Conservation (phyloP, 2,113 vertebrate genomes). For the Myocastor coypus region DNA sequence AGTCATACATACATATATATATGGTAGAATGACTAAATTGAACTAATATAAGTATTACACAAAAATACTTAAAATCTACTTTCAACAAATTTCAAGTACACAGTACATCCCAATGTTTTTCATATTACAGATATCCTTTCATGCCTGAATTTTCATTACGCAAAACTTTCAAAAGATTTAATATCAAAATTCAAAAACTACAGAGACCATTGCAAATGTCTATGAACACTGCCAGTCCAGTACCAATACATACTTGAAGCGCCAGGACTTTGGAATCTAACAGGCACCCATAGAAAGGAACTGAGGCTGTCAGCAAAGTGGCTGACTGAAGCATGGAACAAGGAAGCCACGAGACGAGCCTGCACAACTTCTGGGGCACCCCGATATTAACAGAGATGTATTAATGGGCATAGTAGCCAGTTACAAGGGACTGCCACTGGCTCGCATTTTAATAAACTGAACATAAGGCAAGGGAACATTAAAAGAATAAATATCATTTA, state of each 20-base stretch:
- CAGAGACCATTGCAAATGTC: slow-evolving; percentile 23
- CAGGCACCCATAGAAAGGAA: slow-evolving; percentile 3
- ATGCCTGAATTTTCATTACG: slow-evolving; percentile 34
- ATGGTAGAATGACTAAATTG: not conserved
- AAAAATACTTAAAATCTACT: not conserved
- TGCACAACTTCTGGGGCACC: not conserved
- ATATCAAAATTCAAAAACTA: slow-evolving; percentile 35
- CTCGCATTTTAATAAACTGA: slow-evolving; percentile 15
- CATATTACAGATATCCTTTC: not conserved
- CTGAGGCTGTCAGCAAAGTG: not conserved
- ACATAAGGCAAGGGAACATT: not conserved
- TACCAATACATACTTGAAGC: slow-evolving; percentile 24
- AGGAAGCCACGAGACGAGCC: not conserved
- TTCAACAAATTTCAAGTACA: not conserved
- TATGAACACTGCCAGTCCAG: not conserved
- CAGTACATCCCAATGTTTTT: not conserved
- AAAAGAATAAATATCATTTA: slow-evolving; percentile 43
- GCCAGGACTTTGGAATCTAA: not conserved
- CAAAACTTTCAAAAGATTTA: slow-evolving; percentile 15
- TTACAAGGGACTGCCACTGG: not conserved
- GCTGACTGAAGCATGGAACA: not conserved
- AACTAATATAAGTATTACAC: not conserved
- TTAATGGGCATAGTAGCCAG: not conserved
- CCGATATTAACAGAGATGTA: not conserved
- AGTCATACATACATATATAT: not conserved